A percentile compares a stretch with the other conserved stretches of the same genome.
phyloP scores from a whole-genome alignment of 2,888 invertebrate genomes.

The Lasioglossum zephyrum region DNA sequence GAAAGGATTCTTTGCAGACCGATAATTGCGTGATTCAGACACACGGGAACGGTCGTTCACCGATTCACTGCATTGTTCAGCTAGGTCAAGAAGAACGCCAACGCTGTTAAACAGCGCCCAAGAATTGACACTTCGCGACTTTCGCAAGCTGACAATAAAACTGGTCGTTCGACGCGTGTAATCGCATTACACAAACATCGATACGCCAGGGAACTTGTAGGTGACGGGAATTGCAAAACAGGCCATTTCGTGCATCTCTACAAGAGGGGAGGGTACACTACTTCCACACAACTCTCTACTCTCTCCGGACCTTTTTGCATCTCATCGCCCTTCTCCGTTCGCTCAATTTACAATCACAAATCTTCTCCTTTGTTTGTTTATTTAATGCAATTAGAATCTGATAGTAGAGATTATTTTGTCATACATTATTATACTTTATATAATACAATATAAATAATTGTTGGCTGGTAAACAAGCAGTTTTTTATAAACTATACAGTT shows the following conservation, averaged over 20 bases:
- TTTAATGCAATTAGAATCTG: too few species aligned
- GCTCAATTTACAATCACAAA: too few species aligned
- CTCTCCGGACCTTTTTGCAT: background rate
- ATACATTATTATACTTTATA: too few species aligned
- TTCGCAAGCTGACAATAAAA: slow-evolving; percentile 68
- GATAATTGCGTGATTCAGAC: slow-evolving; percentile 37
- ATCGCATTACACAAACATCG: slow-evolving; percentile 41
- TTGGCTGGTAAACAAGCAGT: too few species aligned
- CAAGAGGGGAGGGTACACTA: background rate
- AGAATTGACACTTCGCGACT: slow-evolving; percentile 64
- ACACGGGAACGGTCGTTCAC: slow-evolving; percentile 56
- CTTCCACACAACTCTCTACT: background rate
- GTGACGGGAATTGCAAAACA: slow-evolving; percentile 35
- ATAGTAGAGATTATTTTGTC: too few species aligned
- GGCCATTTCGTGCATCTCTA: background rate
- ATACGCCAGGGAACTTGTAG: slow-evolving; percentile 2
- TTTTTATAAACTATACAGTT: too few species aligned
- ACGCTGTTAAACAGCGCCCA: slow-evolving; percentile 56
- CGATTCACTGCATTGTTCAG: slow-evolving; percentile 67
- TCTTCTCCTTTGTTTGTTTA: too few species aligned
- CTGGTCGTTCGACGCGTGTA: slow-evolving; percentile 51
- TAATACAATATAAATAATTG: too few species aligned
- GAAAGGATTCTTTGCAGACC: slow-evolving; percentile 6
- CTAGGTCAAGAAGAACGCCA: slow-evolving; percentile 67
- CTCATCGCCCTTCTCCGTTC: too few species aligned